Evolutionary conservation across 92 coral and sea anemone species (phyloP), one percentile per base, ranked within the genome.

Genomic region (Parazoanthus swiftii): DNA sequence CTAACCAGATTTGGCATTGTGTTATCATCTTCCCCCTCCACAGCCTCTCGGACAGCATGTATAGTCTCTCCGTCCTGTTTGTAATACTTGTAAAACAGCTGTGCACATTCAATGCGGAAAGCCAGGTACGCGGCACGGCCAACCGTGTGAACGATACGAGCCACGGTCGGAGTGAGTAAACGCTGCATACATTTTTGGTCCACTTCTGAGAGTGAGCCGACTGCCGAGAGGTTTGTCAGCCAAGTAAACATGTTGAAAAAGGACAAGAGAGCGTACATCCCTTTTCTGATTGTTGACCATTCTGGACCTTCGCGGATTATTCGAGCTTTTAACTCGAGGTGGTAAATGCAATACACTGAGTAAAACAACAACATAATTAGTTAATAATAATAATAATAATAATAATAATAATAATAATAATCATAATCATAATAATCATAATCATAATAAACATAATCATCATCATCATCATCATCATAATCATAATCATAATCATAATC

Each of bases 91-190:
- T 89, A 93, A 44, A 93, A 93, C 63, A 93, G 81, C 67, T 91
- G 92, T 15, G 91, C 89, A 9, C 93, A 91, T 65, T 93, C 95
- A 11, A 93, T 89, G 37, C 91, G 93, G 79, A 54, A 93, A 3
- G 95, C 95, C 4, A 93, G 86, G 51, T 81, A 89, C 4, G 93
- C 89, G 26, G 95, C 95, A 6, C 93, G 85, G 43, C 89, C 92
- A 8, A 91, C 78, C 0, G 93, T 91, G 37, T 93, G 92, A 5
- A 93, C 88, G 35, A 93, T 91, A 29, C 91, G 79, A 0, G 86
- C 88, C 35, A 93, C 85, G 0, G 92, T 44, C 3, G 36, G 85
- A 18, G 92, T 87, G 11, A 91, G 46, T n/a, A 93, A 68, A 0
- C 29, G 18, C 43, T 91, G 89, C 95, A 93, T 93, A 35, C 91